phyloP scores from a whole-genome alignment of 2,797 vertebrate genomes.

The Sebastes itinus region DNA sequence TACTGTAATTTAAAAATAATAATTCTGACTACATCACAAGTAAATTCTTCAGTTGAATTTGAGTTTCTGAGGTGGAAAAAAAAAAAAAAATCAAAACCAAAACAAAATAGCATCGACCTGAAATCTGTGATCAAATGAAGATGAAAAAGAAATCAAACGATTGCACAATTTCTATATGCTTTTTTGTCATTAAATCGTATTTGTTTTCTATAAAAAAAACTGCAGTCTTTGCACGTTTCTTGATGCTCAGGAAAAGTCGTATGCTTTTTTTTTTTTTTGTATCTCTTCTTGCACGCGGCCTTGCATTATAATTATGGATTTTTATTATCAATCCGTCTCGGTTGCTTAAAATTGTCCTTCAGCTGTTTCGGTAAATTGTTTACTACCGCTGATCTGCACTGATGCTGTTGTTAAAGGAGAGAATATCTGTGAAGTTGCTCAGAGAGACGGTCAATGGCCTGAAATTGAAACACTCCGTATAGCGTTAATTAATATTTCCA shows the following conservation, averaged over 20 bases:
- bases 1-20: neutral
- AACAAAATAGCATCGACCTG: conserved; percentile 76
- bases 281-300: neutral
- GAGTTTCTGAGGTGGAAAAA: conserved; percentile 49
- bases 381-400: conserved; percentile 36
- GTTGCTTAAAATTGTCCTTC: conserved; percentile 57
- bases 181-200: conserved; percentile 86
- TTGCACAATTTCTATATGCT: conserved; percentile 87
- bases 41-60: conserved; percentile 65
- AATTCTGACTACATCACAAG: neutral
- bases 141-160: conserved; percentile 72
- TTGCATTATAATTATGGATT: conserved; percentile 52
- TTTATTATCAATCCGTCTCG: conserved; percentile 49
- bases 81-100: conserved; percentile 63
- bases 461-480: neutral
- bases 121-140: conserved; percentile 79
- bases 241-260: conserved; percentile 22
- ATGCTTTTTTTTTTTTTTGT: neutral
- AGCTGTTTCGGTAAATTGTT: conserved; percentile 51
- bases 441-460: neutral
- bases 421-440: conserved; percentile 17
- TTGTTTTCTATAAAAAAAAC: conserved; percentile 75
- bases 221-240: conserved; percentile 66
- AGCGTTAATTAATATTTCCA: conserved; percentile 28
- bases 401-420: conserved; percentile 7